Base-by-base conservation (phyloP, 2,888 invertebrate species). In the Drosophila mercatorum region DNA sequence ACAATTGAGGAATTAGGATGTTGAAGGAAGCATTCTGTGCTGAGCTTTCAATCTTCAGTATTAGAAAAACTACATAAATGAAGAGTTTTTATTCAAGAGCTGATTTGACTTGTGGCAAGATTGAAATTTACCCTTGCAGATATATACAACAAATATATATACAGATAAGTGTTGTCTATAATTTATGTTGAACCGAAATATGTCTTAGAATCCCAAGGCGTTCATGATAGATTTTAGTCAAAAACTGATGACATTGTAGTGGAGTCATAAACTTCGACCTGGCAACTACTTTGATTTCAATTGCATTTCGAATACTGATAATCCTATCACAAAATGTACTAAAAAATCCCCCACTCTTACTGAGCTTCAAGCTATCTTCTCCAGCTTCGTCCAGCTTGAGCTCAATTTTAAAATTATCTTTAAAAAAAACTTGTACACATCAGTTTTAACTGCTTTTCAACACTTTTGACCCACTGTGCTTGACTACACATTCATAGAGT, bases 381-480 rank as follows among this genome's bases (percentile, higher is more conserved):
- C 7, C 8, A 41, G 7, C 8, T 40, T n/a, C 14, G 14, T 40
- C 5, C 2, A 5, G 3, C 38, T 38, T 38, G 12, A 11, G 12
- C 12, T 12, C 38, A 38, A 4, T 38, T 14, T 40, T 17, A 17
- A 17, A 12, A 22, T 22, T 22, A 17, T 17, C 10, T 31, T 31
- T 31, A 31, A 31, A 31, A 31, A 1, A 11, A 46, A 12, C 14
- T 14, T 4, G 14, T 40, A 14, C 14, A 14, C 11, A 11, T 38
- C 12, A 38, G 22, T 22, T 40, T 40, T 6, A 47, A 0, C 17
- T 3, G 17, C 17, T 12, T 7, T 22, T 11, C 7, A 22, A 5
- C 36, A 5, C 38, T 46, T 62, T 62, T 52, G 14, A 36, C 47
- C 70, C 70, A 79, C 63, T 79, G 80, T 71, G 14, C 28, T 31